These are phyloP conservation scores for Siderastrea radians DNA, from an alignment of 92 coral and sea anemone genomes.

Conservation along the genomic window DNA sequence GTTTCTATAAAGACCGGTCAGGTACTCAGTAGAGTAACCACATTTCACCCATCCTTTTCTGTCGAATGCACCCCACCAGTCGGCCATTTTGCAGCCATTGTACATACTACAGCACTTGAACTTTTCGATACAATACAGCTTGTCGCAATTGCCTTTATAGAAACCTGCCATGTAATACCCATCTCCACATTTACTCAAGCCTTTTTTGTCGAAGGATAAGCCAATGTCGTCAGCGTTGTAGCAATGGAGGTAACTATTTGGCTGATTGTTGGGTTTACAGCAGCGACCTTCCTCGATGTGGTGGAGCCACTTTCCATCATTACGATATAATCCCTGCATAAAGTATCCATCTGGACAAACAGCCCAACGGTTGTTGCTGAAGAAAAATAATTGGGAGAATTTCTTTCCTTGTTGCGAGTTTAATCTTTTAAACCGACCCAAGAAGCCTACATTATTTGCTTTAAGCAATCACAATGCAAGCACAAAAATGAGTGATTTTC, in stretches of 20 bases:
- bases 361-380: constrained; percentile 41
- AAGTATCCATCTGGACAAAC: constrained; percentile 57
- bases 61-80: constrained; percentile 67
- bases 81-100: constrained; percentile 44
- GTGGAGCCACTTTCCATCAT: constrained; percentile 28
- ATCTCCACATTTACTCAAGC: constrained; percentile 68
- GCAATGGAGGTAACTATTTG: constrained; percentile 45
- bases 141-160: constrained; percentile 67
- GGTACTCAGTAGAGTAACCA: constrained; percentile 32
- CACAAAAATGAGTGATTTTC: no score
- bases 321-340: constrained; percentile 51
- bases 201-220: constrained; percentile 70
- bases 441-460: no score
- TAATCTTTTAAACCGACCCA: no score
- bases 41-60: constrained; percentile 56
- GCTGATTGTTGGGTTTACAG: constrained; percentile 54
- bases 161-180: constrained; percentile 69
- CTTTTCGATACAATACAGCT: constrained; percentile 56
- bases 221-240: constrained; percentile 38
- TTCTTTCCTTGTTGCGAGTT: background rate
- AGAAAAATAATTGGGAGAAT: no score
- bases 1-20: constrained; percentile 58
- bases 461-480: no score
- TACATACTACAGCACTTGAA: constrained; percentile 76
- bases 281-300: constrained; percentile 61